phyloP scores from a whole-genome alignment of 2,113 vertebrate genomes.

The Triplophysa tibetana region DNA sequence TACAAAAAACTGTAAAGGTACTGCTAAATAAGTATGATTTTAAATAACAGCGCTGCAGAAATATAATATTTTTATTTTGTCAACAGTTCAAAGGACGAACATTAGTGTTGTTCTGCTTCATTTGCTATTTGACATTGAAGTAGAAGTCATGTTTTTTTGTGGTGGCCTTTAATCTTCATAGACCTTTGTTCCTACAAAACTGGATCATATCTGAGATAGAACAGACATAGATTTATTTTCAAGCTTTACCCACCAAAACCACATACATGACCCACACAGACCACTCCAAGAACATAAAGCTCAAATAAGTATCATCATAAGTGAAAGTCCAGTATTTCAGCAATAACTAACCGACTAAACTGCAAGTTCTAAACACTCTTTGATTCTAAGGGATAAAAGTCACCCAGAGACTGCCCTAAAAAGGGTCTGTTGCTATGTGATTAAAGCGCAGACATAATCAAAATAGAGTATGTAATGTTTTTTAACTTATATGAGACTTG shows the following conservation, averaged over 20 bases:
- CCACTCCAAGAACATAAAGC: background rate
- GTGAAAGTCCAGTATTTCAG: slow-evolving; percentile 30
- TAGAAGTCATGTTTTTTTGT: background rate
- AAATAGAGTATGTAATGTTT: slow-evolving; percentile 5
- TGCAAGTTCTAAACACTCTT: slow-evolving; percentile 12
- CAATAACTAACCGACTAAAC: slow-evolving; percentile 20
- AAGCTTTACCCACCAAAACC: slow-evolving; percentile 6
- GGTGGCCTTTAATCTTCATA: slow-evolving; percentile 18
- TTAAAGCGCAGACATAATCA: slow-evolving; percentile 21
- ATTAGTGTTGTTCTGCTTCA: background rate
- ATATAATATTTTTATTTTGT: background rate
- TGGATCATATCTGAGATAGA: background rate
- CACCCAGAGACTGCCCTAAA: background rate
- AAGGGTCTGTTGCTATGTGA: slow-evolving; percentile 22
- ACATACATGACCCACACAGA: slow-evolving; percentile 1
- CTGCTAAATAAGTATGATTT: background rate
- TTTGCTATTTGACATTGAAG: background rate
- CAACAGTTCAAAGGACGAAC: background rate
- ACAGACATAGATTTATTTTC: background rate
- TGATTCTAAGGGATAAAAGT: slow-evolving; percentile 15
- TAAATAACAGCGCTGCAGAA: background rate
- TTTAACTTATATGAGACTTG: slow-evolving; percentile 37
- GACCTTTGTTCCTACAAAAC: background rate
- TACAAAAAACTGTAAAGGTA: background rate
- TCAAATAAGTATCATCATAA: background rate